These are phyloP conservation scores for Typhlichthys eigenmanni DNA, from an alignment of 2,797 vertebrate genomes.

Conservation along the genomic window DNA sequence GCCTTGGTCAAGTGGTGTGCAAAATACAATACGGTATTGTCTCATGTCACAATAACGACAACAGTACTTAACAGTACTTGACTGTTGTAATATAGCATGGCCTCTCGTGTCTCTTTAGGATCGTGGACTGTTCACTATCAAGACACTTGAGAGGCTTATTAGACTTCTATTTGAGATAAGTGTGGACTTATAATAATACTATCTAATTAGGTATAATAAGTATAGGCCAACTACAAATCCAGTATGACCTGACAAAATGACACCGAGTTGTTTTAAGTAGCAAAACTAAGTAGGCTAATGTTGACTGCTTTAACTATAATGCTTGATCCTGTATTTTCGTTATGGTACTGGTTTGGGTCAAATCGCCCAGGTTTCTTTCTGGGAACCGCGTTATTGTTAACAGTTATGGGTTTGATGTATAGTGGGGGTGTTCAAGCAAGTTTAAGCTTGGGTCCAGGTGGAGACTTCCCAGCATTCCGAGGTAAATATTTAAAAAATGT, in stretches of 20 bases:
- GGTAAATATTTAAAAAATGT: constrained; percentile 55
- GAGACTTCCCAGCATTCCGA: constrained; percentile 72
- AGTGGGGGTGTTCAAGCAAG: constrained; percentile 65
- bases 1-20: no score
- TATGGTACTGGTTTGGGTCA: constrained; percentile 66
- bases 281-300: no score
- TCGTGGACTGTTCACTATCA: neutral
- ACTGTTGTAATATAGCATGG: neutral
- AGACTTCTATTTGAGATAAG: neutral
- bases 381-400: constrained; percentile 58
- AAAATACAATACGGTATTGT: no score
- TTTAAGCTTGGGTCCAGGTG: constrained; percentile 75
- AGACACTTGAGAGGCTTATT: neutral
- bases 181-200: no score
- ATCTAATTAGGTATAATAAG: neutral
- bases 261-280: no score
- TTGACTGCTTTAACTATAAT: constrained; percentile 41
- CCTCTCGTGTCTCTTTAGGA: neutral
- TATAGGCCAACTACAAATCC: neutral
- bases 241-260: no score
- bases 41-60: no score
- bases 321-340: constrained; percentile 47
- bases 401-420: constrained; percentile 62
- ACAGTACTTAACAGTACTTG: no score
- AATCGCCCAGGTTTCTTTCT: constrained; percentile 71